These are phyloP conservation scores for Caenorhabditis japonica DNA, from an alignment of 2,888 invertebrate genomes.

Conservation along the genomic window DNA sequence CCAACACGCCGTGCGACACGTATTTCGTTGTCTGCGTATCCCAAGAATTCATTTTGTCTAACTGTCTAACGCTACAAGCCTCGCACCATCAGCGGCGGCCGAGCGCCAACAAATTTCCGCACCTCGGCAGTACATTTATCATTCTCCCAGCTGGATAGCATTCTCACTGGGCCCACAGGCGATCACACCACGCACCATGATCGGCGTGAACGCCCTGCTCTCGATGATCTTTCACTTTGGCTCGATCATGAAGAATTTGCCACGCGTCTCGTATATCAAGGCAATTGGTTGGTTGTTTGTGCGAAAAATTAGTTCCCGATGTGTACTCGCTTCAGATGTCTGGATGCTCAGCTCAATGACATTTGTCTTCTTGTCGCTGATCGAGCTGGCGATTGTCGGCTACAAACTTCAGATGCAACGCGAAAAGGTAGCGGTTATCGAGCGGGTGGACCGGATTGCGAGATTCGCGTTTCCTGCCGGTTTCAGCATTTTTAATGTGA, in stretches of 20 bases:
- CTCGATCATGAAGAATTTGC: conserved; percentile 65
- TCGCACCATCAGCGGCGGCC: no score
- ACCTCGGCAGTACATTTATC: no score
- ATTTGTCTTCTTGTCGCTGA: conserved; percentile 65
- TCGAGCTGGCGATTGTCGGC: conserved; percentile 66
- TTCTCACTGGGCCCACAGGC: conserved; percentile 67
- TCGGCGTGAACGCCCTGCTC: conserved; percentile 68
- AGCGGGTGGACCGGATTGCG: conserved; percentile 52
- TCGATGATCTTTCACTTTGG: conserved; percentile 70
- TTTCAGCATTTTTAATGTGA: conserved; percentile 63
- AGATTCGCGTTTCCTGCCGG: conserved; percentile 59
- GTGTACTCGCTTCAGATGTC: conserved; percentile 53
- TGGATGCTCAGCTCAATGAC: conserved; percentile 70
- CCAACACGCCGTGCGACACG: no score
- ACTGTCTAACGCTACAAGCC: no score
- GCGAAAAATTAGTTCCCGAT: no score
- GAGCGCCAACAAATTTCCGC: no score
- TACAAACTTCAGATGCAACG: conserved; percentile 42
- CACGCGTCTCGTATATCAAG: conserved; percentile 66
- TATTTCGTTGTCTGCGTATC: no score
- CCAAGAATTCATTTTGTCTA: no score
- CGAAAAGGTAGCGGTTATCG: conserved; percentile 35
- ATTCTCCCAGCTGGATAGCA: conserved; percentile 63
- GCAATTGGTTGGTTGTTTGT: no score
- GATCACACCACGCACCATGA: conserved; percentile 68